Evolutionary conservation across 2,888 invertebrate genomes (phyloP).

Genomic region (Mesoligia furuncula): DNA sequence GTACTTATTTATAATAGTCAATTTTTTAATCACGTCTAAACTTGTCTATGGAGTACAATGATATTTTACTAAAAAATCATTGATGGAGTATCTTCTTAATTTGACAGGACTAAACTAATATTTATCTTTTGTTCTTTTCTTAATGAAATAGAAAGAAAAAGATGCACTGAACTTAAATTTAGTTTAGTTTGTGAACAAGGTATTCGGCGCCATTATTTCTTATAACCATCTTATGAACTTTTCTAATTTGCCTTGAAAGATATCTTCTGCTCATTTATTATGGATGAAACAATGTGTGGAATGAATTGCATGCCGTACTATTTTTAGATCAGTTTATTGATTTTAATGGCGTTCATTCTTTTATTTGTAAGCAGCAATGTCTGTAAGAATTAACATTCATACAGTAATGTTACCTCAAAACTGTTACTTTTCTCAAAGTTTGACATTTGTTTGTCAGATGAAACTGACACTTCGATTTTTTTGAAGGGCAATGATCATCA

Average conservation of each 20-base stretch:
- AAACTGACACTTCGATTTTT: not conserved
- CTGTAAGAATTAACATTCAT: too few species aligned
- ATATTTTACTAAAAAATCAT: too few species aligned
- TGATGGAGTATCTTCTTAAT: too few species aligned
- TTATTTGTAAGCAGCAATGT: not conserved
- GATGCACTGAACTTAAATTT: too few species aligned
- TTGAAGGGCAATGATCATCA: not conserved
- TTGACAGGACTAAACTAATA: too few species aligned
- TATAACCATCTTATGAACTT: not conserved
- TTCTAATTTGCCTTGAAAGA: not conserved
- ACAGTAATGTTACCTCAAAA: not conserved
- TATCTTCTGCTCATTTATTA: not conserved
- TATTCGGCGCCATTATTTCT: too few species aligned
- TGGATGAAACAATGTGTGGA: not conserved
- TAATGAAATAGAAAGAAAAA: too few species aligned
- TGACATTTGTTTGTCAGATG: conserved; percentile 1
- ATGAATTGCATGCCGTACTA: conserved; percentile 17
- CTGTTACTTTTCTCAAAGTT: not conserved
- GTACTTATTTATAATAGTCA: too few species aligned
- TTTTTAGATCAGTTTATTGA: conserved; percentile 18
- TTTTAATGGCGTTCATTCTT: conserved; percentile 29
- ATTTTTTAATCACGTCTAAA: too few species aligned
- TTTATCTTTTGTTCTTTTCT: too few species aligned
- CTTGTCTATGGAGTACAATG: too few species aligned
- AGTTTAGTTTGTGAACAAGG: too few species aligned